phyloP scores from a whole-genome alignment of 2,888 invertebrate species.

The Plusia festucae region DNA sequence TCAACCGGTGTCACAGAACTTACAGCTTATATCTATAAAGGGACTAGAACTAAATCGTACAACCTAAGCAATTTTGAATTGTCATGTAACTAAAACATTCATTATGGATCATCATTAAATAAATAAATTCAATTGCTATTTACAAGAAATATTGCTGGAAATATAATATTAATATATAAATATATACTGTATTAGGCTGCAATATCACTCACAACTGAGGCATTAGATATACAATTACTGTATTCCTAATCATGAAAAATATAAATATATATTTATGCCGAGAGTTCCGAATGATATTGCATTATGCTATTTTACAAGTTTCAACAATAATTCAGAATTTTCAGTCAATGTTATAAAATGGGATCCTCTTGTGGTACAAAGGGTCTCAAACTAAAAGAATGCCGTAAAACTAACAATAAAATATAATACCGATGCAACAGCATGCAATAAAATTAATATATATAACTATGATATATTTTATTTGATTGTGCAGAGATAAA shows the following conservation, averaged over 20 bases:
- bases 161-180: conserved; percentile 52
- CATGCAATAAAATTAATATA: conserved; percentile 85
- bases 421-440: conserved; percentile 85
- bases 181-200: conserved; percentile 43
- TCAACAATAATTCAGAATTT: conserved; percentile 58
- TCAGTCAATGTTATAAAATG: conserved; percentile 65
- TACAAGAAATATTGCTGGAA: conserved; percentile 65
- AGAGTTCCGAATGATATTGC: conserved; percentile 51
- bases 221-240: conserved; percentile 27
- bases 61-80: conserved; percentile 79
- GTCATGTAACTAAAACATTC: conserved; percentile 78
- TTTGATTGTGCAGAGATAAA: conserved; percentile 79
- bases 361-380: conserved; percentile 68
- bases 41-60: conserved; percentile 86
- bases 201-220: conserved; percentile 50
- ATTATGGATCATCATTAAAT: conserved; percentile 59
- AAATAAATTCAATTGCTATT: conserved; percentile 70
- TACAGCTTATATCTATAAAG: conserved; percentile 77
- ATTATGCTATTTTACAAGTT: conserved; percentile 42
- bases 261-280: conserved; percentile 28
- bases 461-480: conserved; percentile 75
- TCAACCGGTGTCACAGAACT: conserved; percentile 63
- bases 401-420: conserved; percentile 76
- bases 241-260: conserved; percentile 49
- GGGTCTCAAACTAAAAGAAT: conserved; percentile 57